Evolutionary conservation across 2,113 vertebrate genomes (phyloP), one percentile per base, ranked within the genome.

Genomic region (Corydoras maculifer): DNA sequence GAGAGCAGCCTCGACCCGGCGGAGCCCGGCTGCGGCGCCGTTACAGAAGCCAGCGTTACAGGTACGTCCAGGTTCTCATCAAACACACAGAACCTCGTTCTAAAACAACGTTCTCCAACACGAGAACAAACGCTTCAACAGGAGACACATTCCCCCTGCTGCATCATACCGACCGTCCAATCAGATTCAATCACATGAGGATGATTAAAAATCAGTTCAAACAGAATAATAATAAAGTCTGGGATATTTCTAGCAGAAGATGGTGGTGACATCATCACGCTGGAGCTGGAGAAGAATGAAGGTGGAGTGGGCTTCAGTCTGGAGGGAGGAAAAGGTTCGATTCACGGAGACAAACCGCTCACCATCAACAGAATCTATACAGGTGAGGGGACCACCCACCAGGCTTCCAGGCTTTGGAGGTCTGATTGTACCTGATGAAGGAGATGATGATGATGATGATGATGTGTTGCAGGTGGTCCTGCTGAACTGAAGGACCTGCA

Each of bases 301-400:
- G 92, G 90, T 0, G 94, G 96, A 12, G 85, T 97, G 25, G 95
- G 94, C 70, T 98, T 99, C 73, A 96, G 94, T 62, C 80, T 99
- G 79, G 95, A 98, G 76, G 95, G 95, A 73, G 96, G 96, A 50
- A 94, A 88, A 81, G 95, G 94, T 12, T 98, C 95, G 0, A 84
- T 98, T 75, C 90, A 92, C 0, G 95, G 96, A 79, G 94, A 98
- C 80, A 94, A 84, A 79, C 94, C 96, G 2, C 83, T 99, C 32
- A 75, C 82, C 25, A 75, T 99, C 73, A 96, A 92, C 86, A 90
- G 93, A 77, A 89, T 97, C 77, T 97, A 94, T 79, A 89, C 81
- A 92, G 94, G 96, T 99, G 25, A 13, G 30, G 13, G 18, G 18
- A 25, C 18, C 18, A 25, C 18, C 18, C 18, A 43, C 7, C 4